Evolutionary conservation across 2,113 vertebrate genomes (phyloP).

Genomic region (Urocitellus parryii): DNA sequence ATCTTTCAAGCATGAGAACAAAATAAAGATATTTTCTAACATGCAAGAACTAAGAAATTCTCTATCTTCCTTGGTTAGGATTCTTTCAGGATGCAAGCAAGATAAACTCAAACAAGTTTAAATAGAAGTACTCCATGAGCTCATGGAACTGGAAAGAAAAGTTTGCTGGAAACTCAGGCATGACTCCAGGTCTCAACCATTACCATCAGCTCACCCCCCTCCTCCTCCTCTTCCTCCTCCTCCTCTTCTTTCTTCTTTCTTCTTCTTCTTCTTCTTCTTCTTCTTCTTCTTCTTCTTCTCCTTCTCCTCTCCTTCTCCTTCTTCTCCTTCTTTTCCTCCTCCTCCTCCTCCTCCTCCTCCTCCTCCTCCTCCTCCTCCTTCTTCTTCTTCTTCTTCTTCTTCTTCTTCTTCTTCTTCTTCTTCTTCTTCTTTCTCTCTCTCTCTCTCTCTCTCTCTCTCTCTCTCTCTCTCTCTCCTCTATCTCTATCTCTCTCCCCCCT

Average conservation of each 20-base stretch:
- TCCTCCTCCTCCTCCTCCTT: neutral
- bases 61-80: neutral
- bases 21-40: neutral
- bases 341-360: neutral
- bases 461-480: no score
- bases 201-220: no score
- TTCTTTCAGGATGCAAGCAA: neutral
- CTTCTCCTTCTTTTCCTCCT: neutral
- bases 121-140: neutral
- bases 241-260: neutral
- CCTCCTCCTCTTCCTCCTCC: no score
- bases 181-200: neutral
- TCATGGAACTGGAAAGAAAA: neutral
- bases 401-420: no score
- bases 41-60: neutral
- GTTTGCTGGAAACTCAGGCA: neutral
- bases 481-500: no score
- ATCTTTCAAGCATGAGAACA: neutral
- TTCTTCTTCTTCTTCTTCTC: no score
- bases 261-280: neutral
- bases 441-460: no score
- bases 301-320: no score
- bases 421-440: no score
- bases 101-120: neutral
- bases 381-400: no score